Evolutionary conservation across 2,113 vertebrate genomes (phyloP), one percentile per base, ranked within the genome.

Genomic region (Gymnobelideus leadbeateri): DNA sequence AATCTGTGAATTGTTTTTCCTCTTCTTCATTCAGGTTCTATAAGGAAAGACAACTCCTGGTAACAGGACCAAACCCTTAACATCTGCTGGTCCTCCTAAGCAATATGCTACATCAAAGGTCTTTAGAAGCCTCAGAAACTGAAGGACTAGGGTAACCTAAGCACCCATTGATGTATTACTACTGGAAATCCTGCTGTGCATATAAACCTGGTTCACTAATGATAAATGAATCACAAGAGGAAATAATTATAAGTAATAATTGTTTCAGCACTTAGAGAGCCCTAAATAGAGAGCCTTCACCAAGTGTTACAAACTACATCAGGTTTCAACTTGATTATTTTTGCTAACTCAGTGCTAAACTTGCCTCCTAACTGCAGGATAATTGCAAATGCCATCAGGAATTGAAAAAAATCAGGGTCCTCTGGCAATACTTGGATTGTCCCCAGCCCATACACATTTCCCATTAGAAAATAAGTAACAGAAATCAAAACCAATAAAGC

Each of bases 1-100:
- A 91, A 68, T 47, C 0, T 2, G 7, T 89, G 26, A 21, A 25
- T 3, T 46, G 47, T 26, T 47, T 93, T 91, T 89, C 89, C 16
- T 54, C 14, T 89, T 94, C 54, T 54, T 55, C 95, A 51, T 55
- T 43, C 19, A 91, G 46, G 53, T 89, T 47, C n/a, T 84, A 92
- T 10, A 47, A 14, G 28, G 46, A 90, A 77, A 51, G 37, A 5
- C 28, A 55, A 91, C n/a, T 37, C 57, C 57, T 68, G 28, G 3
- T 37, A 68, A 68, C 9, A 61, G 55, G 3, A 31, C 10, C 55
- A 61, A 61, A 31, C 0, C 31, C 28, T n/a, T n/a, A 84, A 37
- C 37, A 84, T 16, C 19, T 43, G 16, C n/a, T 7, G 8, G 8
- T 43, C 12, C 68, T 23, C 16, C 68, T 43, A 43, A 23, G 43